Evolutionary conservation across 1,140 invertebrate species (phyloP).

Genomic region (Ptiloglossa arizonensis): DNA sequence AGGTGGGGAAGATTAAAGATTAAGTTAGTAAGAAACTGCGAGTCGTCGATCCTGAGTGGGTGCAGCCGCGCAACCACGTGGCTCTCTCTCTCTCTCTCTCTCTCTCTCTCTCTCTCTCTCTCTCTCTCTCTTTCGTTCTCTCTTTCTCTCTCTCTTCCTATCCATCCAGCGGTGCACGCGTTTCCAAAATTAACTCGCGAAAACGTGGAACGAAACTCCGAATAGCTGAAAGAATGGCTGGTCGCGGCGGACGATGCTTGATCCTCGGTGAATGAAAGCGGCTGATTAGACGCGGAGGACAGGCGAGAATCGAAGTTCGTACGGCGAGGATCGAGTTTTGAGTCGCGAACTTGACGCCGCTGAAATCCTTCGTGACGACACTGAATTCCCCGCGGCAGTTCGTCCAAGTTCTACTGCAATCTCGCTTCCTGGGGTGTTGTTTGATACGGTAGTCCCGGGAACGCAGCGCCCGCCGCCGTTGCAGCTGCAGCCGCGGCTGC

Average conservation of each 20-base stretch:
- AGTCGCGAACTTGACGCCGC: background rate
- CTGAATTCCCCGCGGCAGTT: constrained; percentile 25
- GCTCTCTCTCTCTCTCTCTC: too few relatives aligned
- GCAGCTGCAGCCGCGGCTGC: constrained; percentile 79
- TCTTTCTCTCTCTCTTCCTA: too few relatives aligned
- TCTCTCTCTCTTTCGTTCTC: too few relatives aligned
- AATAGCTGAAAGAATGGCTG: background rate
- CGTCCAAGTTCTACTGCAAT: constrained; percentile 80
- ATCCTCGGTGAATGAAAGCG: background rate
- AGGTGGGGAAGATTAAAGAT: constrained; percentile 55
- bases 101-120: too few relatives aligned
- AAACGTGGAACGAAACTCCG: constrained; percentile 6
- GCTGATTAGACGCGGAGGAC: background rate
- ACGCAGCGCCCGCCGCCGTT: constrained; percentile 79
- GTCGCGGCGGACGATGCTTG: background rate
- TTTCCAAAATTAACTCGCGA: constrained; percentile 11
- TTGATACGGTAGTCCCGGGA: constrained; percentile 85
- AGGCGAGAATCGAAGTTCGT: background rate
- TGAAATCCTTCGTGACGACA: constrained; percentile 9
- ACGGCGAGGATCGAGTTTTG: constrained; percentile 21
- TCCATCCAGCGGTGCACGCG: background rate
- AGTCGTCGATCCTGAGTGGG: constrained; percentile 14
- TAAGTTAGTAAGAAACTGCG: constrained; percentile 46
- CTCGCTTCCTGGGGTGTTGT: constrained; percentile 84
- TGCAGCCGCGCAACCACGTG: background rate